Evolutionary conservation across 2,888 invertebrate genomes (phyloP), one percentile per base, ranked within the genome.

Genomic region (Crematogaster levior): DNA sequence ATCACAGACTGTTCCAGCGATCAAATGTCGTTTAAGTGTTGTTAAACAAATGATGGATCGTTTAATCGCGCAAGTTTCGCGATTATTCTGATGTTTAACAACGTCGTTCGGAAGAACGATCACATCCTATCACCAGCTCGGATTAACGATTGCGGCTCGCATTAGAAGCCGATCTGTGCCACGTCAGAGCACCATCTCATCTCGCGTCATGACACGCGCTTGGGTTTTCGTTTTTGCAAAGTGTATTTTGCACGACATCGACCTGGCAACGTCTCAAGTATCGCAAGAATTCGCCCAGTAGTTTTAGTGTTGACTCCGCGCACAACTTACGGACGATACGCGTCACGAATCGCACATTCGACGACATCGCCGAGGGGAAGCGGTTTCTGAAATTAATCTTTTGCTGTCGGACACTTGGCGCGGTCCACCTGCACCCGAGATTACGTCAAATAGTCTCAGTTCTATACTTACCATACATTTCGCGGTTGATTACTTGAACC

Each of bases 1-100:
- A 12, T 27, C 56, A 6, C 24, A 27, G 15, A 12, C n/a, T 40
- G 43, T 43, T 43, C 21, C 73, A 34, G 12, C 73, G 21, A 46
- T 43, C 73, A 30, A 21, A 3, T 18, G n/a, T 2, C 27, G 30
- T 65, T 75, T 37, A 37, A 75, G 51, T 10, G 12, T 68, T 56
- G 53, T 77, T 77, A 30, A 68, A 77, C 12, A 77, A 77, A 79
- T 56, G 53, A 77, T 77, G 70, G 53, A 77, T 77, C 53, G 53
- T 77, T 77, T 56, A 68, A 77, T 68, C 68, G 53, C 24, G 51
- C 4, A 68, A 77, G 77, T 77, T 68, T 53, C 24, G 70, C 53
- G 53, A 24, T 12, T 30, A 30, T 68, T 68, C 21, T 27, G 21
- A 18, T 48, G 24, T 61, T 63, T 48, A 75, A 75, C 48, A 65